Percentiles rank a stretch among this genome's conserved stretches.
Evolutionary conservation across 1,140 invertebrate species (phyloP).

Genomic region (Neomicropteryx cornuta): DNA sequence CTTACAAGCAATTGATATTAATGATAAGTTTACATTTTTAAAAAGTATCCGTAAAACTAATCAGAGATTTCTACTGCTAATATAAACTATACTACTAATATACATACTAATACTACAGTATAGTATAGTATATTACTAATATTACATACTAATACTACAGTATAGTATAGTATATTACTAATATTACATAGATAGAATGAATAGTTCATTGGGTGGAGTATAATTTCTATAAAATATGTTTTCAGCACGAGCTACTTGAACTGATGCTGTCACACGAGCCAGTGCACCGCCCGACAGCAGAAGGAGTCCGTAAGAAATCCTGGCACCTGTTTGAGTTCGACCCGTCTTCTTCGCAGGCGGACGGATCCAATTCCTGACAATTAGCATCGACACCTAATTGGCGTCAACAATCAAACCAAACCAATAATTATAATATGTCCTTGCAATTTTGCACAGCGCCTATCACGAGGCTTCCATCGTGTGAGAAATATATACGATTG

Average conservation of each 20-base stretch:
- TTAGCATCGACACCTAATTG: too few relatives aligned
- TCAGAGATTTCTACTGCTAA: neutral
- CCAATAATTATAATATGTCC: too few relatives aligned
- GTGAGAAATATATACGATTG: too few relatives aligned
- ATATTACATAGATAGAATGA: neutral
- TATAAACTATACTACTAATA: neutral
- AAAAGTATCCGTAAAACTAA: neutral
- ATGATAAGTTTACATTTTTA: too few relatives aligned
- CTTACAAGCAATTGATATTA: too few relatives aligned
- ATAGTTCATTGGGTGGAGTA: neutral
- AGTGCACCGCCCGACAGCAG: slow-evolving; percentile 59
- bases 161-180: neutral
- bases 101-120: neutral
- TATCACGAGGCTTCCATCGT: too few relatives aligned
- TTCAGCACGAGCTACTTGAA: slow-evolving; percentile 58
- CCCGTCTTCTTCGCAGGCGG: too few relatives aligned
- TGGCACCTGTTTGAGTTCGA: too few relatives aligned
- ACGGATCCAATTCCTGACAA: too few relatives aligned
- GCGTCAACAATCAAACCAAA: too few relatives aligned
- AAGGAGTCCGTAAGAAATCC: slow-evolving; percentile 56
- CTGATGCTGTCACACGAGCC: slow-evolving; percentile 69
- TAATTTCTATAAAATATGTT: slow-evolving; percentile 17
- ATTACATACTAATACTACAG: slow-evolving; percentile 1
- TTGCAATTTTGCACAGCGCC: too few relatives aligned
- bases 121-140: slow-evolving; percentile 1